A percentile compares a stretch with the other conserved stretches of the same genome.
These are phyloP conservation scores for Chymomyza procnemis DNA, from an alignment of 2,888 invertebrate genomes.

Conservation along the genomic window DNA sequence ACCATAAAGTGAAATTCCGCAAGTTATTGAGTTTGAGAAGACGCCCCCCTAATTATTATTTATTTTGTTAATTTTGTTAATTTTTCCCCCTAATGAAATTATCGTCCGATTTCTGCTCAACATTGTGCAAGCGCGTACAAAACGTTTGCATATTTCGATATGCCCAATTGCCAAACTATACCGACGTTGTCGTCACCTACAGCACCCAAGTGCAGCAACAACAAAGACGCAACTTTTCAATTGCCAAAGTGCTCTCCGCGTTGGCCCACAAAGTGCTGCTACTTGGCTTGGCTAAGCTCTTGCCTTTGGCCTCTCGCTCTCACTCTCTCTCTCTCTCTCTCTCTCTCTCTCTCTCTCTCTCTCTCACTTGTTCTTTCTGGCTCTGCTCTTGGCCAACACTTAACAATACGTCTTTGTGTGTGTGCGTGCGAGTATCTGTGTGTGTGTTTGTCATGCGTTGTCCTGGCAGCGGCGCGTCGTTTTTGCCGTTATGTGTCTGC, in stretches of 20 bases:
- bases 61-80: too few relatives aligned
- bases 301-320: background rate
- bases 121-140: background rate
- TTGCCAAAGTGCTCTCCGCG: background rate
- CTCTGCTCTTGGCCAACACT: background rate
- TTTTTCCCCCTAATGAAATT: too few relatives aligned
- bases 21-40: too few relatives aligned
- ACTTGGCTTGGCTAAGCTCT: background rate
- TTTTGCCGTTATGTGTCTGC: conserved; percentile 64
- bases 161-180: background rate
- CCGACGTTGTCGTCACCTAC: background rate
- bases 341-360: background rate
- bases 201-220: background rate
- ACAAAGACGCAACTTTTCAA: background rate
- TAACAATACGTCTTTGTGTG: background rate
- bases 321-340: background rate
- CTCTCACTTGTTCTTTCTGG: background rate
- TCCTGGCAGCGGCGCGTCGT: conserved; percentile 19
- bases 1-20: too few relatives aligned
- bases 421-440: background rate
- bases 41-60: too few relatives aligned
- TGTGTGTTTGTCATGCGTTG: background rate
- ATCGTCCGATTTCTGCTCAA: background rate
- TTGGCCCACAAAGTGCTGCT: background rate
- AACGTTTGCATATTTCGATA: background rate